A percentile compares a stretch with the other conserved stretches of the same genome.
phyloP scores from a whole-genome alignment of 2,113 vertebrate species.

The Crypturellus undulatus region DNA sequence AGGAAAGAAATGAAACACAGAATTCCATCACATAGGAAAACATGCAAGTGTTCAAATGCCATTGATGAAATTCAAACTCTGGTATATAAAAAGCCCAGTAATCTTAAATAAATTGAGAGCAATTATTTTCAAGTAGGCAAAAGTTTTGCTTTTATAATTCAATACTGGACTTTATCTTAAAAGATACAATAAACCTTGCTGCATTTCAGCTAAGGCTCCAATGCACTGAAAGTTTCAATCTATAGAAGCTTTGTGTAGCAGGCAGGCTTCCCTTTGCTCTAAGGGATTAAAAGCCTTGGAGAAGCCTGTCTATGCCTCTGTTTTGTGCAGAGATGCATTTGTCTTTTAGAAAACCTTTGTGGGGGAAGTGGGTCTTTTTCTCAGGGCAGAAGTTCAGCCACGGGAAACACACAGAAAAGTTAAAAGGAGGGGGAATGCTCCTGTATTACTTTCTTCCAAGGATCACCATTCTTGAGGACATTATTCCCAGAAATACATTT shows the following conservation, averaged over 20 bases:
- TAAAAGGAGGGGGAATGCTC: background rate
- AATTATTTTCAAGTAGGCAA: background rate
- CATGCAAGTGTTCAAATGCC: accelerated
- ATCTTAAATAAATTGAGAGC: background rate
- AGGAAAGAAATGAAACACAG: background rate
- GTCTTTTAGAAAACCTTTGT: background rate
- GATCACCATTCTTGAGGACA: background rate
- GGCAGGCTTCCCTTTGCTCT: background rate
- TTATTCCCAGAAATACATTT: background rate
- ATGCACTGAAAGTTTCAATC: background rate
- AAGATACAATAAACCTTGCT: background rate
- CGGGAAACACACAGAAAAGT: background rate
- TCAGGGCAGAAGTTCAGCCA: background rate
- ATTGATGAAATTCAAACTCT: background rate
- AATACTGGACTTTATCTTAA: background rate
- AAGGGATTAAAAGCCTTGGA: background rate
- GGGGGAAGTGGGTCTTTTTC: background rate
- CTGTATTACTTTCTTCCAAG: background rate
- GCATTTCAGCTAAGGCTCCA: background rate
- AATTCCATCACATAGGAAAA: background rate
- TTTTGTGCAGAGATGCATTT: background rate
- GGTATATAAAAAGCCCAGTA: background rate
- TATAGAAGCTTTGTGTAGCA: background rate
- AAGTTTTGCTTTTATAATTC: background rate
- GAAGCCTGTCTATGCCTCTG: background rate